These are phyloP conservation scores for Coronaproctus castanopsis DNA, from an alignment of 2,888 invertebrate species.

Conservation along the genomic window DNA sequence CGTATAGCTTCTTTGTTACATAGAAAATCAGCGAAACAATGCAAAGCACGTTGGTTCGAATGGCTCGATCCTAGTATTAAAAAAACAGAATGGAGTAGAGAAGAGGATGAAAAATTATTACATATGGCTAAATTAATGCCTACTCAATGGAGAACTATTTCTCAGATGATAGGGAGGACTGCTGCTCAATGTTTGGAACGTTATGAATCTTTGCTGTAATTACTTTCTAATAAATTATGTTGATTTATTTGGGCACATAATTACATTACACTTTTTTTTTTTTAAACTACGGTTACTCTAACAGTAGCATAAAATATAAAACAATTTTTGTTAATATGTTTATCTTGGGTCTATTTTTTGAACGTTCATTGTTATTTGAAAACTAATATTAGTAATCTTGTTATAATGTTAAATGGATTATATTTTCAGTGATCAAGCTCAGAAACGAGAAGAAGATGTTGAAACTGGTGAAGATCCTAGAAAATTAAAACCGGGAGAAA, in stretches of 20 bases:
- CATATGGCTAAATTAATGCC: constrained; percentile 98
- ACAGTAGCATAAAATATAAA: no score
- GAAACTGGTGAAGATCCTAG: constrained; percentile 84
- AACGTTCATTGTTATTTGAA: no score
- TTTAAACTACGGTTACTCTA: no score
- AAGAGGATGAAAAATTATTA: constrained; percentile 93
- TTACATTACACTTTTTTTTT: no score
- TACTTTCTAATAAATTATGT: no score
- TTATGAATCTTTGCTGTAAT: constrained; percentile 86
- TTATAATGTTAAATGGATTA: no score
- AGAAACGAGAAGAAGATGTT: constrained; percentile 86
- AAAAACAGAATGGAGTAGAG: constrained; percentile 98
- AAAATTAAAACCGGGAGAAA: constrained; percentile 95
- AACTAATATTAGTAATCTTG: no score
- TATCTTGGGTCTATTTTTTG: no score
- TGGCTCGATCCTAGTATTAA: constrained; percentile 99
- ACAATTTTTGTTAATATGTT: no score
- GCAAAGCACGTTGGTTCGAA: constrained; percentile 98
- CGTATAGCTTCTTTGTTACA: constrained; percentile 94
- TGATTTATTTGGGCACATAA: no score
- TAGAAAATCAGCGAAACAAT: constrained; percentile 96
- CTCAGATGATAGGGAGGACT: constrained; percentile 94
- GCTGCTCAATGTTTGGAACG: constrained; percentile 96
- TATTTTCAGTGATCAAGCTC: constrained; percentile 96
- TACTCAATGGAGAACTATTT: constrained; percentile 98